Evolutionary conservation across 2,888 invertebrate species (phyloP).

Genomic region (Brassicogethes aeneus): DNA sequence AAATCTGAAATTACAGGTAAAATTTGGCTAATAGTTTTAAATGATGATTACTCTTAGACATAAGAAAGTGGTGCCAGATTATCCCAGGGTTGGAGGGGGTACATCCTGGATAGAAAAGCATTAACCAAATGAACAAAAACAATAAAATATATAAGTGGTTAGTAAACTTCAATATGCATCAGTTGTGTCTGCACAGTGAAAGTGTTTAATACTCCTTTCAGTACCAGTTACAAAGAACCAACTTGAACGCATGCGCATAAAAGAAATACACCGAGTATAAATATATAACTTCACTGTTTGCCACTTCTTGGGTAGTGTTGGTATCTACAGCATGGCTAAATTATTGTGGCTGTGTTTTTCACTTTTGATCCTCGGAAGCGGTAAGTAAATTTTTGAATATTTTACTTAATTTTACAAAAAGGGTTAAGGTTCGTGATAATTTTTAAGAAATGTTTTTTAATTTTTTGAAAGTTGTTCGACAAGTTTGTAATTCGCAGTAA

Average conservation of each 20-base stretch:
- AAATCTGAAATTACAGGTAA: no score
- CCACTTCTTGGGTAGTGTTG: slow-evolving; percentile 42
- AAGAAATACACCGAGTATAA: slow-evolving; percentile 37
- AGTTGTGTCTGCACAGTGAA: slow-evolving; percentile 1
- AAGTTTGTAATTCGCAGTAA: no score
- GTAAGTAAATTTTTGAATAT: slow-evolving; percentile 32
- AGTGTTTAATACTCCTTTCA: background rate
- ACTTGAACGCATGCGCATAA: slow-evolving; percentile 35
- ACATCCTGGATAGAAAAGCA: background rate
- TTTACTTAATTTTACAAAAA: slow-evolving; percentile 7
- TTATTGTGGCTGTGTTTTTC: slow-evolving; percentile 42
- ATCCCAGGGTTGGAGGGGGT: no score
- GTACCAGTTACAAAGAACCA: slow-evolving; percentile 5
- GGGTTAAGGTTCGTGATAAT: no score
- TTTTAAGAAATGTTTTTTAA: no score
- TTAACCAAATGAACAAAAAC: background rate
- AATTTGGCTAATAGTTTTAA: no score
- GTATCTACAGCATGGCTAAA: slow-evolving; percentile 39
- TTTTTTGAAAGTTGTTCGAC: no score
- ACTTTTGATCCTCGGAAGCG: slow-evolving; percentile 34
- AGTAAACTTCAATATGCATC: background rate
- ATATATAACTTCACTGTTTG: slow-evolving; percentile 38
- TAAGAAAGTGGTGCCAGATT: no score
- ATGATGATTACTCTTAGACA: no score
- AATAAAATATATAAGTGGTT: background rate